Conservation (phyloP, 2,113 vertebrate genomes). For the Hippocampus mohnikei region DNA sequence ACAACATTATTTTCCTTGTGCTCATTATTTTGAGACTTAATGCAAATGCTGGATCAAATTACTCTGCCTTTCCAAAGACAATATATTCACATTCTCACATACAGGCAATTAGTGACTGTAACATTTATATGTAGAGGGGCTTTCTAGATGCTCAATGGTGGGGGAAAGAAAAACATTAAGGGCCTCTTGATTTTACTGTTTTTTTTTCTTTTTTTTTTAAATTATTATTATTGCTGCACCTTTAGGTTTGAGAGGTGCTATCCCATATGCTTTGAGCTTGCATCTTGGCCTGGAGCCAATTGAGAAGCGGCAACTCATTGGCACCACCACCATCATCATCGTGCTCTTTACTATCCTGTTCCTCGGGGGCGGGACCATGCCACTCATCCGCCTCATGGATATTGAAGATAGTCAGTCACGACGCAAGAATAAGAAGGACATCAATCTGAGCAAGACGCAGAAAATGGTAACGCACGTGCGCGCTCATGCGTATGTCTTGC, state of each 20-base stretch:
- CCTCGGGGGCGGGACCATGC: conserved; percentile 94
- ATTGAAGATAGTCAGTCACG: conserved; percentile 87
- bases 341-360: conserved; percentile 94
- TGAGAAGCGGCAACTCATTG: conserved; percentile 94
- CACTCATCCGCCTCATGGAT: conserved; percentile 91
- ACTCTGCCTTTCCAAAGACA: too few relatives aligned
- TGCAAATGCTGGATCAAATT: too few relatives aligned
- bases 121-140: too few relatives aligned
- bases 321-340: conserved; percentile 96
- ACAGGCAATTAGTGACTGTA: too few relatives aligned
- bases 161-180: neutral
- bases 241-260: conserved; percentile 89
- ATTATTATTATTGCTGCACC: neutral
- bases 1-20: too few relatives aligned
- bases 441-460: conserved; percentile 96
- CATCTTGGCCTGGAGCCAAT: conserved; percentile 93
- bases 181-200: neutral
- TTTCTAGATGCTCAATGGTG: neutral
- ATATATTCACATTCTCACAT: too few relatives aligned
- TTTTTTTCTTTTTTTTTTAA: neutral
- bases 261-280: conserved; percentile 94
- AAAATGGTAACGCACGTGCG: conserved; percentile 83
- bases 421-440: conserved; percentile 85
- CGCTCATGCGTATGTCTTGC: conserved; percentile 2
- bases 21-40: too few relatives aligned